phyloP scores from a whole-genome alignment of 2,113 vertebrate species.

The Phylloscopus trochiloides region DNA sequence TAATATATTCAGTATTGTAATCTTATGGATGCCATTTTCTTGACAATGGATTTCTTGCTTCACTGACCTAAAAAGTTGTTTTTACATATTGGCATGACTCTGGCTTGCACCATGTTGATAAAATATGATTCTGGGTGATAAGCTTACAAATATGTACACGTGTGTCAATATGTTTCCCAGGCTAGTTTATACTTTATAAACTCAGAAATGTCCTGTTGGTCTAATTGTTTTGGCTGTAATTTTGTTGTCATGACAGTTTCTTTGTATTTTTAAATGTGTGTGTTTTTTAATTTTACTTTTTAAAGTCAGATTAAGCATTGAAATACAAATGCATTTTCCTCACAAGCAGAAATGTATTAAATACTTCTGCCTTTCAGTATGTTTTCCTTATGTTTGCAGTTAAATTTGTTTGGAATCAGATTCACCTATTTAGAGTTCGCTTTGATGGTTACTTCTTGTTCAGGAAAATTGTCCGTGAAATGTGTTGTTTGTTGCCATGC shows the following conservation, averaged over 20 bases:
- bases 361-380: not conserved
- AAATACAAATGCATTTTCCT: not conserved
- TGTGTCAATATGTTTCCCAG: not conserved
- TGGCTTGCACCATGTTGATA: not conserved
- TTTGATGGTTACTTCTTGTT: not conserved
- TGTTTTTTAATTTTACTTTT: not conserved
- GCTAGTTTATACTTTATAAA: not conserved
- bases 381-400: not conserved
- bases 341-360: not conserved
- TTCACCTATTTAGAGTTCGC: not conserved
- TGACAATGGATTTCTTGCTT: slow-evolving; percentile 58
- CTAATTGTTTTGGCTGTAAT: not conserved
- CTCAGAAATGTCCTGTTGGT: not conserved
- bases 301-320: not conserved
- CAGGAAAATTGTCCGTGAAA: not conserved
- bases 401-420: not conserved
- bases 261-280: not conserved
- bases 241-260: not conserved
- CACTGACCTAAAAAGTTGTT: slow-evolving; percentile 58
- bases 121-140: not conserved
- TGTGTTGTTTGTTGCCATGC: slow-evolving; percentile 24
- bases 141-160: not conserved
- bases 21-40: slow-evolving; percentile 35
- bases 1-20: not conserved
- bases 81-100: not conserved